A percentile compares a stretch with the other conserved stretches of the same genome.
Evolutionary conservation across 92 coral and sea anemone genomes (phyloP).

Genomic region (Porites evermanni): DNA sequence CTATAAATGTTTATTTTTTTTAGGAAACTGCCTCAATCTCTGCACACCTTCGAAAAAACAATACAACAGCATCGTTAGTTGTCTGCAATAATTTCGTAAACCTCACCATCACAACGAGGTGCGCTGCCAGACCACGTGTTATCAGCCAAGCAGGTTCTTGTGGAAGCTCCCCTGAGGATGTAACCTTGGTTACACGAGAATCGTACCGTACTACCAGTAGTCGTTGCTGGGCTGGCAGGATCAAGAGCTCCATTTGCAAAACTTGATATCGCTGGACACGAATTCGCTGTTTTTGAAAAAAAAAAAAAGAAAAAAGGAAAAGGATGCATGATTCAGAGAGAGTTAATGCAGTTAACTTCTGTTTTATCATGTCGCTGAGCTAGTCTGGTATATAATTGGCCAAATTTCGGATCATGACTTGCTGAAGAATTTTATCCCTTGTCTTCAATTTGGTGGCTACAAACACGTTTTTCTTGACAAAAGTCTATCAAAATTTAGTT

Average conservation of each 20-base stretch:
- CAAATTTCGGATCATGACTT: too few relatives aligned
- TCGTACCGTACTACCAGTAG: constrained; percentile 63
- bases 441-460: too few relatives aligned
- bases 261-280: constrained; percentile 75
- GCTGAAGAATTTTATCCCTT: too few relatives aligned
- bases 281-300: constrained; percentile 35
- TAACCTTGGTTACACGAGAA: constrained; percentile 83
- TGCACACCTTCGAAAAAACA: background rate
- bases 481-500: too few relatives aligned
- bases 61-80: background rate
- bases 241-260: constrained; percentile 71
- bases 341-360: too few relatives aligned
- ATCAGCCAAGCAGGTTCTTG: constrained; percentile 86
- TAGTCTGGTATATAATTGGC: too few relatives aligned
- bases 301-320: background rate
- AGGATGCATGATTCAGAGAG: background rate
- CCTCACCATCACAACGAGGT: constrained; percentile 78
- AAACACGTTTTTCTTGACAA: too few relatives aligned
- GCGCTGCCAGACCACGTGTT: constrained; percentile 87
- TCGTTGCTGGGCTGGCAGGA: constrained; percentile 63
- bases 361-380: too few relatives aligned
- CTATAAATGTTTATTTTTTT: too few relatives aligned
- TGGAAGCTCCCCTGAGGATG: constrained; percentile 72
- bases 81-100: background rate
- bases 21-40: too few relatives aligned